Evolutionary conservation across 2,888 invertebrate genomes (phyloP), one percentile per base, ranked within the genome.

Genomic region (Pinctada fucata): DNA sequence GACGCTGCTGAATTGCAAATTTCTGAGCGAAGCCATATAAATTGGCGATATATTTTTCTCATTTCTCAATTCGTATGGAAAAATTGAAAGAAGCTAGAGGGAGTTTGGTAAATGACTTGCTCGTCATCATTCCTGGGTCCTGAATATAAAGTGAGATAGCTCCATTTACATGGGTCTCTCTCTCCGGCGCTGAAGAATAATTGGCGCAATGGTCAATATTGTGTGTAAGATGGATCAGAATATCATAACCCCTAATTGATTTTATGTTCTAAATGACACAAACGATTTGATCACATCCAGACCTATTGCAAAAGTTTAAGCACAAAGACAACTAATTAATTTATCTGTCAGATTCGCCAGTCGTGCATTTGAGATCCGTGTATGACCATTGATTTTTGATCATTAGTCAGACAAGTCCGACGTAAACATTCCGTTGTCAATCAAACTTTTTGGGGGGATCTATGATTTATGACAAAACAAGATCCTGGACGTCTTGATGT

Each of bases 261-360:
- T 58, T 58, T 13, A 58, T 58, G 58, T 58, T 58, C 13, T 58
- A 58, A 58, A 58, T 58, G 58, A 58, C 58, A 58, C 58, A 58
- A 58, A 13, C 58, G 58, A 58, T 58, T 58, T 58, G 58, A 58
- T 58, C 58, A 58, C 58, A 58, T 13, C 13, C 58, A 6, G 58
- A 58, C 58, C 58, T 58, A 58, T 58, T 58, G 58, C 58, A 58
- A 58, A 58, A 58, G 58, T 58, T 58, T 58, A 58, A 58, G 58
- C 58, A 58, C 58, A 58, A 58, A 58, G 58, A 58, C 58, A 58
- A 58, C 58, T 58, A 58, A 58, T 58, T 58, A 58, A 58, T 58
- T 58, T 58, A 58, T 58, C 58, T 58, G 58, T 58, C 58, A 58
- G 58, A 58, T 58, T 58, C 58, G 13, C 58, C 13, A 13, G 8